Evolutionary conservation across 2,113 vertebrate genomes (phyloP).

Genomic region (Alligator sinensis): DNA sequence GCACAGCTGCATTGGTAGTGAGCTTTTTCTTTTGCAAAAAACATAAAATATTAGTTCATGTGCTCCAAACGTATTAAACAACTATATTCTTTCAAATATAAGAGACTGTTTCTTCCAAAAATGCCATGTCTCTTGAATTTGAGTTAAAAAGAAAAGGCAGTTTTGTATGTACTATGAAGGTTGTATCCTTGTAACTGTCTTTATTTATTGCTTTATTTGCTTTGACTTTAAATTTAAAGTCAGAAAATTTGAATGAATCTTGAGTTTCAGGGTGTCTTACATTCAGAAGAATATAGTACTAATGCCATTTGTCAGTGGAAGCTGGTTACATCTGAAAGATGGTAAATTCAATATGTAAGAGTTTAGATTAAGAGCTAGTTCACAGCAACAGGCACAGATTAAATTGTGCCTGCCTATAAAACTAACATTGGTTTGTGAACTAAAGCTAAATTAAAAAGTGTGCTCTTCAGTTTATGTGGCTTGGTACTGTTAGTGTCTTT

Average conservation of each 20-base stretch:
- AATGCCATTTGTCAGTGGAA: not conserved
- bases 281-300: too few relatives aligned
- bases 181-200: too few relatives aligned
- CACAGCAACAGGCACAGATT: not conserved
- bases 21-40: not conserved
- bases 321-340: accelerated
- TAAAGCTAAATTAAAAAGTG: not conserved
- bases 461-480: not conserved
- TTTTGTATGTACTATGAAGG: too few relatives aligned
- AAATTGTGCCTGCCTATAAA: not conserved
- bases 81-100: too few relatives aligned
- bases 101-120: too few relatives aligned
- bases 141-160: too few relatives aligned
- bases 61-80: not conserved
- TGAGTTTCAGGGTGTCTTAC: too few relatives aligned
- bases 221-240: too few relatives aligned
- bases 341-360: accelerated
- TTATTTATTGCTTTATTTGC: too few relatives aligned
- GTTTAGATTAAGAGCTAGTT: accelerated
- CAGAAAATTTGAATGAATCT: too few relatives aligned
- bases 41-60: accelerated
- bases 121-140: too few relatives aligned
- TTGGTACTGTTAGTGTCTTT: not conserved
- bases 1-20: not conserved
- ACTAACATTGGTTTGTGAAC: not conserved